Conservation (phyloP, 2,888 invertebrate genomes). For the Conops quadrifasciatus region DNA sequence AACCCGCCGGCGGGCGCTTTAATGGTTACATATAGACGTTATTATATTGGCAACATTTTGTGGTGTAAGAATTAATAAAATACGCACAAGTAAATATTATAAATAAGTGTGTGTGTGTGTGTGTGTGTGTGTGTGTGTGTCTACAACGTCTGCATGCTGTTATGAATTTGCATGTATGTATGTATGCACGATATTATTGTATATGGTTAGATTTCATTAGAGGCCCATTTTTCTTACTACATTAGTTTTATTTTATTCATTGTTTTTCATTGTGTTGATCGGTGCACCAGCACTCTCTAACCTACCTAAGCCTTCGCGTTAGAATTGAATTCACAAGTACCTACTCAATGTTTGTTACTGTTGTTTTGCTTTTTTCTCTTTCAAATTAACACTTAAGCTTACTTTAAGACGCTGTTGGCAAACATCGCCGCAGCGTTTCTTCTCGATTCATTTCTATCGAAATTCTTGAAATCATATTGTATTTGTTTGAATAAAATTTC, state of each 20-base stretch:
- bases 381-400: not conserved
- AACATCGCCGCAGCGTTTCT: too few relatives aligned
- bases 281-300: constrained; percentile 22
- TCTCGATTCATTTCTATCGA: too few relatives aligned
- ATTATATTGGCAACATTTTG: constrained; percentile 34
- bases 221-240: not conserved
- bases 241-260: constrained; percentile 27
- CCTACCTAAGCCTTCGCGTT: too few relatives aligned
- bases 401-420: too few relatives aligned
- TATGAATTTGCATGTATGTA: not conserved
- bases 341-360: constrained; percentile 29
- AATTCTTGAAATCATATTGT: too few relatives aligned
- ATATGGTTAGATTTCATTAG: not conserved
- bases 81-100: constrained; percentile 2
- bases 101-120: not conserved
- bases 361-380: not conserved
- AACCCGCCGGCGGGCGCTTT: constrained; percentile 39
- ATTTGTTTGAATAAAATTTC: too few relatives aligned
- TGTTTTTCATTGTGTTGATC: constrained; percentile 28
- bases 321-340: constrained; percentile 1
- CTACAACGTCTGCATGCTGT: not conserved
- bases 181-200: not conserved
- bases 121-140: too few relatives aligned
- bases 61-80: constrained; percentile 36
- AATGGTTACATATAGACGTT: constrained; percentile 21